phyloP scores from a whole-genome alignment of 2,113 vertebrate species.

The Anseranas semipalmata region DNA sequence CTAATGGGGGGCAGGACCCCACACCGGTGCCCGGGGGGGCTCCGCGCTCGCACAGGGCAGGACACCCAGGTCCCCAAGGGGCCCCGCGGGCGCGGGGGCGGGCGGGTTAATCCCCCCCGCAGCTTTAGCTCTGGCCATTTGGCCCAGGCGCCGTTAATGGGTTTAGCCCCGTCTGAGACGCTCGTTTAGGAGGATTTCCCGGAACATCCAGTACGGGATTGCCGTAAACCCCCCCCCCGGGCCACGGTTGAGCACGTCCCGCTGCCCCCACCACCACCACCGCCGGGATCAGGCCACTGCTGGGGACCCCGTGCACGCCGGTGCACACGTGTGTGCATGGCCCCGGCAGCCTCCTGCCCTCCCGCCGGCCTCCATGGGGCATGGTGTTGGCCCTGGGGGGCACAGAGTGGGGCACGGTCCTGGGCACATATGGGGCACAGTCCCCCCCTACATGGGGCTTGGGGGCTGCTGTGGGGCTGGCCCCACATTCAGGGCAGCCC shows the following conservation, averaged over 20 bases:
- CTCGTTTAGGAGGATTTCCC: conserved; percentile 65
- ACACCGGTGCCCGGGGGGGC: too few relatives aligned
- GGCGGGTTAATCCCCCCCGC: background rate
- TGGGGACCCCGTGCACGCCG: background rate
- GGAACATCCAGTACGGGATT: conserved; percentile 69
- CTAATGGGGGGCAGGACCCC: too few relatives aligned
- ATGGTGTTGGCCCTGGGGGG: background rate
- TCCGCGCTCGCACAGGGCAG: fast-evolving
- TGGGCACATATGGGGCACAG: background rate
- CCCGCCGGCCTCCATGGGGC: fast-evolving
- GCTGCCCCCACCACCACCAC: too few relatives aligned
- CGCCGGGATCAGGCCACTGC: fast-evolving
- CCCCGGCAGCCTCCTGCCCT: background rate
- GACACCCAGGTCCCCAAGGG: fast-evolving
- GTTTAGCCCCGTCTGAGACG: conserved; percentile 57
- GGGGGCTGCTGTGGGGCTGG: background rate
- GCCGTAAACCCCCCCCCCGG: background rate
- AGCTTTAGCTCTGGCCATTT: conserved; percentile 34
- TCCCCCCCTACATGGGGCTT: background rate
- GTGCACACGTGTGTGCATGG: background rate
- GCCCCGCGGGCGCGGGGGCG: background rate
- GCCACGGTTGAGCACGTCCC: background rate
- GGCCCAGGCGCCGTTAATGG: conserved; percentile 2
- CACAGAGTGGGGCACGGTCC: background rate
- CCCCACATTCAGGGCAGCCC: background rate